Evolutionary conservation across 2,113 vertebrate genomes (phyloP), one percentile per base, ranked within the genome.

Genomic region (Caranx ignobilis): DNA sequence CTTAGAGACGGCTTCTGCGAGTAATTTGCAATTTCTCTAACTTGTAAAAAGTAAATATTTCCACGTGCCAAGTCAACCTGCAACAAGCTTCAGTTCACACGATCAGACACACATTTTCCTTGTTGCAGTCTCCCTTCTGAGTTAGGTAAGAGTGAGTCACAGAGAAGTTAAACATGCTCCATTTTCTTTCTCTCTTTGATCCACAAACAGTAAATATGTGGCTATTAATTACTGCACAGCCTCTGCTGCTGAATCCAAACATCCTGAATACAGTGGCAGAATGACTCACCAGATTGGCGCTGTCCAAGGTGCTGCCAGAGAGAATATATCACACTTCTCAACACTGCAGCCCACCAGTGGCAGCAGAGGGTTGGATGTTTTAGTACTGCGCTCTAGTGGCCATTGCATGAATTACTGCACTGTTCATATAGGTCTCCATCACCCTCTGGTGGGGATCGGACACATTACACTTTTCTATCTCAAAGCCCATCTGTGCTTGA

Each of bases 261-360:
- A 83, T 78, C 50, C 75, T 43, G 86, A 68, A 77, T 70, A 80
- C 82, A 85, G 81, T 77, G 83, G 75, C 79, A 83, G 89, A 71
- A 82, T 92, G 91, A 92, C 89, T 91, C 93, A 89, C 90, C 89
- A 84, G 90, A 84, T 62, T 85, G 87, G 66, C n/a, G 67, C 84
- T 78, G 88, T 93, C 90, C 89, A 72, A 81, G 81, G 81, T 79
- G 83, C 87, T 88, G 89, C 89, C 86, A 89, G 73, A 56, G 64
- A 74, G 63, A 83, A 85, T 80, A 69, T 78, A 88, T 89, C 80
- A 89, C 77, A 75, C 65, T 57, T 62, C 81, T 89, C 77, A 61
- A 61, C 82, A 64, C 60, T 56, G 81, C 75, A 77, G 64, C 77
- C 66, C 64, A 75, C 66, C 54, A 47, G 77, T 2, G 45, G 50